Evolutionary conservation across 2,888 invertebrate genomes (phyloP), one percentile per base, ranked within the genome.

Genomic region (Chrysina gloriosa): DNA sequence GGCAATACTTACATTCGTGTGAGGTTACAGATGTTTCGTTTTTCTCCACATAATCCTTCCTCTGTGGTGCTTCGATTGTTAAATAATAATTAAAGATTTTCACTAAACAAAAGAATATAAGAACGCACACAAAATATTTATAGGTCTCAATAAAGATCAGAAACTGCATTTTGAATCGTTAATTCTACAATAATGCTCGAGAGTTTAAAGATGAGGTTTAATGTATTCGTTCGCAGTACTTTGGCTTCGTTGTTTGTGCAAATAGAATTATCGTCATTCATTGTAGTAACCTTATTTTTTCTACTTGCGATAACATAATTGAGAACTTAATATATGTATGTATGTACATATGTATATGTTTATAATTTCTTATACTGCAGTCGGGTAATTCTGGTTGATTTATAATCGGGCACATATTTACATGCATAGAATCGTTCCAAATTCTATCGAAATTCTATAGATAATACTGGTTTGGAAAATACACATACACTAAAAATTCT

Each of bases 21-120:
- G 58, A 16, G 4, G 58, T 61, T 61, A 19, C 27, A 16, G 45
- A 61, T 45, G n/a, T 27, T 11, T 42, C 42, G 2, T 27, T 61
- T 4, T 19, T 36, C 4, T 56, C 5, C n/a, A 2, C 19, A 56
- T 9, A 7, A 27, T 16, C 7, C 27, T 42, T 14, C 3, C 2
- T 61, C 11, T 3, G 6, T n/a, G 42, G 27, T 42, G n/a, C 29
- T 4, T 61, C 27, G 2, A 4, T 3, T 9, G 27, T 27, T 42
- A 61, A 27, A 27, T 16, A 45, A n/a, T 56, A 11, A 36, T 61
- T 45, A 42, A 61, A 5, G 14, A 9, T 19, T 42, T 61, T 61
- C 14, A 42, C 27, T 6, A 42, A 16, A 16, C 14, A 42, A 61
- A 27, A 61, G 29, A 61, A 25, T 29, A 14, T 29, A 61, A 42